A percentile compares a stretch with the other conserved stretches of the same genome.
Evolutionary conservation across 2,113 vertebrate genomes (phyloP).

Genomic region (Nothocercus nigrocapillus): DNA sequence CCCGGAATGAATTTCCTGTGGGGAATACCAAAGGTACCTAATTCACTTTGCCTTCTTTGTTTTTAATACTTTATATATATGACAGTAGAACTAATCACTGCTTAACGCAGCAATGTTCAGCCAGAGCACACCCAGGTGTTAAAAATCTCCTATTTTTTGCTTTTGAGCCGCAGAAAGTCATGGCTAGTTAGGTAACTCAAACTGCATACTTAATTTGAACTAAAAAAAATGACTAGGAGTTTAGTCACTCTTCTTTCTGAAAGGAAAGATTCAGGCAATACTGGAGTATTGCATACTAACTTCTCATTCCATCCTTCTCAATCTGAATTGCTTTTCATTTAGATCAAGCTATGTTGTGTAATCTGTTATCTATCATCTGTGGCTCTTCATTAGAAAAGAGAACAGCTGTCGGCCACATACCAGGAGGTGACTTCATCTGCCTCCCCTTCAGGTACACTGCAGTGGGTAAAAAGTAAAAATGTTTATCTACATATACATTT

Average conservation of each 20-base stretch:
- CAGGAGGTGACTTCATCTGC: neutral
- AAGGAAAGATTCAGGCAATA: neutral
- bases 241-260: neutral
- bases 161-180: neutral
- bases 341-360: neutral
- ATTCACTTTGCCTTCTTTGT: neutral
- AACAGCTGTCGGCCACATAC: neutral
- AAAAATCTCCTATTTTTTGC: neutral
- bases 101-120: neutral
- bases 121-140: neutral
- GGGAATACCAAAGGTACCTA: neutral
- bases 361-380: neutral
- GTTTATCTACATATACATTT: neutral
- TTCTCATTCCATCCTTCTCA: neutral
- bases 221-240: neutral
- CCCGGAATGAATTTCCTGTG: neutral
- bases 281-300: neutral
- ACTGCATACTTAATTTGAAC: neutral
- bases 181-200: neutral
- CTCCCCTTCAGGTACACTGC: neutral
- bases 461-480: neutral
- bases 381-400: neutral
- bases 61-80: neutral
- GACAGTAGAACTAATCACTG: neutral
- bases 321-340: slow-evolving; percentile 13